Percentiles rank a stretch among this genome's conserved stretches.
These are phyloP conservation scores for Poicephalus gulielmi DNA, from an alignment of 2,113 vertebrate species.

Conservation along the genomic window DNA sequence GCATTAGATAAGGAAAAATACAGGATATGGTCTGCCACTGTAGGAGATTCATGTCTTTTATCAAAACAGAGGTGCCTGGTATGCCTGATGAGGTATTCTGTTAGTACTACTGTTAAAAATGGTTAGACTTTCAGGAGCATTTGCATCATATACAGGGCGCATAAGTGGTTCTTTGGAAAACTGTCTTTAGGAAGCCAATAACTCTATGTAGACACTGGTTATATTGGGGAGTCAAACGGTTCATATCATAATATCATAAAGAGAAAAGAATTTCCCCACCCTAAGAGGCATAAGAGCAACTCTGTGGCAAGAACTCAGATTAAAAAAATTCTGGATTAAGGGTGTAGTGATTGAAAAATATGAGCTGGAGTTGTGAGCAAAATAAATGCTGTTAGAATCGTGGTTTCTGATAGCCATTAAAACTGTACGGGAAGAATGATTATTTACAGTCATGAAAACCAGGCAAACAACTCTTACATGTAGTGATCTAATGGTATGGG, in stretches of 20 bases:
- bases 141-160: neutral
- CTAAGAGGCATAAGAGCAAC: neutral
- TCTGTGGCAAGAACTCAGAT: accelerated
- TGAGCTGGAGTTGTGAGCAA: neutral
- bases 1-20: neutral
- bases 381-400: neutral
- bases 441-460: neutral
- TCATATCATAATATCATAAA: neutral
- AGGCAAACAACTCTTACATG: neutral
- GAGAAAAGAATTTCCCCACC: neutral
- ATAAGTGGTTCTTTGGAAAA: neutral
- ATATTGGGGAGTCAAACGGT: neutral
- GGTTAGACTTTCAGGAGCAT: neutral
- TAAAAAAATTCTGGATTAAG: neutral
- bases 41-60: neutral
- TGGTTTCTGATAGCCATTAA: neutral
- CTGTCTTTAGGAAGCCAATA: neutral
- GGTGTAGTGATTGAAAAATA: neutral
- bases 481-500: neutral
- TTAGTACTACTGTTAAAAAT: neutral
- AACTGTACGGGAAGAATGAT: neutral
- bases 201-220: neutral
- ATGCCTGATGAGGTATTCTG: neutral
- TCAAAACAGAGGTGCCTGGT: neutral
- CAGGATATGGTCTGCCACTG: neutral